Percentiles rank a stretch among this genome's conserved stretches.
Evolutionary conservation across 2,113 vertebrate species (phyloP).

Genomic region (Notarius quadriscutis): DNA sequence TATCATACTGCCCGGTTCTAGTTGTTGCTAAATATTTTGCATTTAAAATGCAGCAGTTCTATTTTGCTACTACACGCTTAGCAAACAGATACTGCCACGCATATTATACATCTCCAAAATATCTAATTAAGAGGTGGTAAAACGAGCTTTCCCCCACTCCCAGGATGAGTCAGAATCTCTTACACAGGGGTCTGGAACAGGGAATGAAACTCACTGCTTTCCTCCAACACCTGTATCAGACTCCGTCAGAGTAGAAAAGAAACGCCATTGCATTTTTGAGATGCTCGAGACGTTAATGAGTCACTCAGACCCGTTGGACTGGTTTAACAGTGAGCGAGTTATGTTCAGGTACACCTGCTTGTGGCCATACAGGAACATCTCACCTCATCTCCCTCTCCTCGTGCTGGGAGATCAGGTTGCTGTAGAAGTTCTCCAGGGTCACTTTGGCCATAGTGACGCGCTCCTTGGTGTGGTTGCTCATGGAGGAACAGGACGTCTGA

Average conservation of each 20-base stretch:
- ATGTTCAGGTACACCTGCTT: neutral
- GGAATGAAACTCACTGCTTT: neutral
- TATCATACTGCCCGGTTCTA: no score
- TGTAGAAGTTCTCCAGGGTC: conserved; percentile 97
- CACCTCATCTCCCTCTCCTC: conserved; percentile 98
- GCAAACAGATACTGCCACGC: no score
- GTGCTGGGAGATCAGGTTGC: conserved; percentile 94
- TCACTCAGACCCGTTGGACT: conserved; percentile 13
- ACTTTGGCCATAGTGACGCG: conserved; percentile 98
- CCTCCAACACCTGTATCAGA: neutral
- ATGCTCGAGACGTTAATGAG: neutral
- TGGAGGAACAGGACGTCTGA: conserved; percentile 87
- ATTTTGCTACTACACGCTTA: no score
- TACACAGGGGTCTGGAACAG: neutral
- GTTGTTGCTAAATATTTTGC: no score
- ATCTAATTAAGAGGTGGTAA: neutral
- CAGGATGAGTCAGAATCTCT: neutral
- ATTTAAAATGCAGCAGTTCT: no score
- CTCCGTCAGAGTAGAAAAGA: neutral
- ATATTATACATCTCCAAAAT: neutral
- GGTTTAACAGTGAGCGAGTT: conserved; percentile 6
- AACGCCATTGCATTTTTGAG: neutral
- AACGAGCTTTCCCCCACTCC: neutral
- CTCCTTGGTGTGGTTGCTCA: conserved; percentile 99
- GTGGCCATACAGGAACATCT: conserved; percentile 29